Conservation (phyloP, 2,113 vertebrate species). For the Hirundichthys speculiger region DNA sequence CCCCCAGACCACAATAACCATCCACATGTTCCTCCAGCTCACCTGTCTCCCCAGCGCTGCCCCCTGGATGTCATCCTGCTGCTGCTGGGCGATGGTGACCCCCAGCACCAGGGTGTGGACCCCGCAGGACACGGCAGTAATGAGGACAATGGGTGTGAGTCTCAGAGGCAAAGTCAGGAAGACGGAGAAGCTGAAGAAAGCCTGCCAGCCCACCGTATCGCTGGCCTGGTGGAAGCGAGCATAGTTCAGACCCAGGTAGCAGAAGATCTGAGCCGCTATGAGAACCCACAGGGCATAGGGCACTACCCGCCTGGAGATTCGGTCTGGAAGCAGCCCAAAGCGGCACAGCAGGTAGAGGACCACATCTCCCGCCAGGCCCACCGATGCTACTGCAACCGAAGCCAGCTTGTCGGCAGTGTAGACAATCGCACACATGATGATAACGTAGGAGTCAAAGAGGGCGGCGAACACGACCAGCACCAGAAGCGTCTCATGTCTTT, state of each 20-base stretch:
- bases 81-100: slow-evolving; percentile 91
- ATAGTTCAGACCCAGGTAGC: slow-evolving; percentile 90
- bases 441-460: slow-evolving; percentile 92
- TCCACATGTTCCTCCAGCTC: not conserved
- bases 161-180: slow-evolving; percentile 92
- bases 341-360: slow-evolving; percentile 88
- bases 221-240: slow-evolving; percentile 88
- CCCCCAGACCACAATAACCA: not conserved
- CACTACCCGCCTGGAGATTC: slow-evolving; percentile 85
- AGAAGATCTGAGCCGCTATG: slow-evolving; percentile 91
- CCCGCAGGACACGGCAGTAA: slow-evolving; percentile 87
- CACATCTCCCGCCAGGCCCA: slow-evolving; percentile 83
- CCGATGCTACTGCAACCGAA: slow-evolving; percentile 78
- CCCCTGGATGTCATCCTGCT: slow-evolving; percentile 83
- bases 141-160: slow-evolving; percentile 89
- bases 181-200: slow-evolving; percentile 94
- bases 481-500: slow-evolving; percentile 92
- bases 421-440: slow-evolving; percentile 87
- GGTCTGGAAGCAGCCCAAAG: slow-evolving; percentile 85
- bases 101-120: slow-evolving; percentile 92
- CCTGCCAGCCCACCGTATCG: slow-evolving; percentile 96
- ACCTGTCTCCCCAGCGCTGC: slow-evolving; percentile 87
- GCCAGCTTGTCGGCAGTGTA: slow-evolving; percentile 88
- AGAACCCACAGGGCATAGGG: slow-evolving; percentile 93
- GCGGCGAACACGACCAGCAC: slow-evolving; percentile 93